Evolutionary conservation across 2,113 vertebrate genomes (phyloP).

Genomic region (Pungitius pungitius): DNA sequence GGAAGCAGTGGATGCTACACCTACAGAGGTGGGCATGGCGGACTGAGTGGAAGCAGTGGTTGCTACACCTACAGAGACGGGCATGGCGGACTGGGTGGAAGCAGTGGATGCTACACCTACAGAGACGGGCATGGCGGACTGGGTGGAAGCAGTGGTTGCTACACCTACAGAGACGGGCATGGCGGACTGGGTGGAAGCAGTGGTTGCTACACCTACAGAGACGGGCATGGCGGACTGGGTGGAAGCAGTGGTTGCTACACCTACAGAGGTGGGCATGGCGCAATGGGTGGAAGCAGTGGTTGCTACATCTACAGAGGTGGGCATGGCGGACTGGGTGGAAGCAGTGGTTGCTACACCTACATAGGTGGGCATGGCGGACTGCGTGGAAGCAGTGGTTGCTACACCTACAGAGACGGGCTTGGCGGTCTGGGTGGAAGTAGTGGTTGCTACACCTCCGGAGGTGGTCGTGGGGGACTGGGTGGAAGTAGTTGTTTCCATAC

Average conservation of each 20-base stretch:
- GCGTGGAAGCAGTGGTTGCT: too few relatives aligned
- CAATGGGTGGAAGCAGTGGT: too few relatives aligned
- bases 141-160: neutral
- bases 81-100: neutral
- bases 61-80: neutral
- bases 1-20: neutral
- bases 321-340: neutral
- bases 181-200: fast-evolving
- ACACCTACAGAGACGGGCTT: too few relatives aligned
- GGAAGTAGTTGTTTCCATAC: neutral
- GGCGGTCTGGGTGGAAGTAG: too few relatives aligned
- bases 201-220: neutral
- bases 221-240: neutral
- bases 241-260: neutral
- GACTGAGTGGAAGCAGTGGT: neutral
- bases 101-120: neutral
- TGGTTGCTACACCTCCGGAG: neutral
- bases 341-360: neutral
- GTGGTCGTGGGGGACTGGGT: neutral
- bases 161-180: neutral
- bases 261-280: neutral
- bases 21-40: neutral
- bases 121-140: neutral
- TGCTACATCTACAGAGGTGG: neutral
- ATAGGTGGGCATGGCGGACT: too few relatives aligned